Conservation (phyloP, 2,113 vertebrate genomes). For the Oryzias celebensis region DNA sequence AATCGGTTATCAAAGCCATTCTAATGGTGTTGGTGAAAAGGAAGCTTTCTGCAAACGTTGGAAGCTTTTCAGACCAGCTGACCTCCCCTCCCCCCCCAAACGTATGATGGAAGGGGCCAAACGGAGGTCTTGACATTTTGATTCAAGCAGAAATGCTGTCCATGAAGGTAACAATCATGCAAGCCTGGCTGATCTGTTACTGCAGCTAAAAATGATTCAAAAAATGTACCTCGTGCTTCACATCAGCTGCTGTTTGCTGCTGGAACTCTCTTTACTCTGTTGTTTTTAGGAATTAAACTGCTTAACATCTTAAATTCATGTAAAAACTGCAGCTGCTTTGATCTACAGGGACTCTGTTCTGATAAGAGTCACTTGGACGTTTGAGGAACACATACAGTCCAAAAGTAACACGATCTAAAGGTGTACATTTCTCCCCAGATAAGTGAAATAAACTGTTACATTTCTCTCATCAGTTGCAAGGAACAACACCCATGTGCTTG, state of each 20-base stretch:
- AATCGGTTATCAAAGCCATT: too few species aligned
- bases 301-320: too few species aligned
- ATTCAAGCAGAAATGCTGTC: background rate
- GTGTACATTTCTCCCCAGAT: slow-evolving; percentile 16
- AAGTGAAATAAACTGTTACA: slow-evolving; percentile 40
- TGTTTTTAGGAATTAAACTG: too few species aligned
- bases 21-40: background rate
- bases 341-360: too few species aligned
- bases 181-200: background rate
- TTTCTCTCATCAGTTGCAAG: background rate
- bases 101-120: background rate
- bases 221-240: background rate
- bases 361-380: too few species aligned
- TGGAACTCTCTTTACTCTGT: too few species aligned
- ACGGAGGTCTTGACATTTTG: slow-evolving; percentile 10
- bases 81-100: background rate
- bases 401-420: slow-evolving; percentile 12
- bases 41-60: slow-evolving; percentile 5
- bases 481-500: background rate
- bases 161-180: background rate
- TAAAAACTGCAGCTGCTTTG: too few species aligned
- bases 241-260: too few species aligned
- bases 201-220: background rate
- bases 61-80: slow-evolving; percentile 1
- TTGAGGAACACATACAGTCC: too few species aligned